Evolutionary conservation across 1,140 invertebrate species (phyloP).

Genomic region (Pararge aegeria): DNA sequence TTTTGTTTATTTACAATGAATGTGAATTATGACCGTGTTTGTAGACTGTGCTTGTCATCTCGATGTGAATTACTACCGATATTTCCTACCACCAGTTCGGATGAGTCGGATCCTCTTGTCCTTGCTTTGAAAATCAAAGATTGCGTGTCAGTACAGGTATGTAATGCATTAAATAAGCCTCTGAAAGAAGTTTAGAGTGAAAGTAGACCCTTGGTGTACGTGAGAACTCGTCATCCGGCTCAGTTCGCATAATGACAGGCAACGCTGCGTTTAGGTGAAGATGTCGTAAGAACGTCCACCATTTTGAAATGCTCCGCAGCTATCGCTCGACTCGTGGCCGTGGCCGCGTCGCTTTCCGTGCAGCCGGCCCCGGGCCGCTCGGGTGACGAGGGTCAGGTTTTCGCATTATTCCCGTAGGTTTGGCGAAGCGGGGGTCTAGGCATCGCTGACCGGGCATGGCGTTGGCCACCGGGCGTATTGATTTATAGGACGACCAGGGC

Average conservation of each 20-base stretch:
- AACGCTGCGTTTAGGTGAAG: slow-evolving; percentile 72
- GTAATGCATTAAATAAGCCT: slow-evolving; percentile 59
- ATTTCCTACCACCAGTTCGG: slow-evolving; percentile 79
- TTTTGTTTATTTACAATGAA: slow-evolving; percentile 75
- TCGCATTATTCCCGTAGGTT: slow-evolving; percentile 71
- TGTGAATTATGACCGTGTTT: slow-evolving; percentile 80
- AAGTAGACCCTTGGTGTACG: slow-evolving; percentile 73
- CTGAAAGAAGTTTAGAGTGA: slow-evolving; percentile 66
- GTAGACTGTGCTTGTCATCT: slow-evolving; percentile 83
- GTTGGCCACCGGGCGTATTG: slow-evolving; percentile 72
- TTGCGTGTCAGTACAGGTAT: slow-evolving; percentile 82
- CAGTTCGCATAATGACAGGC: slow-evolving; percentile 71
- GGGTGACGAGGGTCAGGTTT: slow-evolving; percentile 65
- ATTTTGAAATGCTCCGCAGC: slow-evolving; percentile 78
- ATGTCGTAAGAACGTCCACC: slow-evolving; percentile 81
- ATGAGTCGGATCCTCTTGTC: slow-evolving; percentile 77
- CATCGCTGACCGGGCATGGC: slow-evolving; percentile 53
- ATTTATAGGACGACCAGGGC: slow-evolving; percentile 77
- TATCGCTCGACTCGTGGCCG: slow-evolving; percentile 74
- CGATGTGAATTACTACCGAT: slow-evolving; percentile 78
- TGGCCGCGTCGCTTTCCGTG: slow-evolving; percentile 70
- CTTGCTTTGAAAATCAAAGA: slow-evolving; percentile 81
- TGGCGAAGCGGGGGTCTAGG: slow-evolving; percentile 61
- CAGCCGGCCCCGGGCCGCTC: slow-evolving; percentile 65
- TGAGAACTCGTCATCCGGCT: slow-evolving; percentile 78